Percentiles rank a stretch among this genome's conserved stretches.
Conservation (phyloP, 2,888 invertebrate genomes). For the Drosophila pseudotakahashii region DNA sequence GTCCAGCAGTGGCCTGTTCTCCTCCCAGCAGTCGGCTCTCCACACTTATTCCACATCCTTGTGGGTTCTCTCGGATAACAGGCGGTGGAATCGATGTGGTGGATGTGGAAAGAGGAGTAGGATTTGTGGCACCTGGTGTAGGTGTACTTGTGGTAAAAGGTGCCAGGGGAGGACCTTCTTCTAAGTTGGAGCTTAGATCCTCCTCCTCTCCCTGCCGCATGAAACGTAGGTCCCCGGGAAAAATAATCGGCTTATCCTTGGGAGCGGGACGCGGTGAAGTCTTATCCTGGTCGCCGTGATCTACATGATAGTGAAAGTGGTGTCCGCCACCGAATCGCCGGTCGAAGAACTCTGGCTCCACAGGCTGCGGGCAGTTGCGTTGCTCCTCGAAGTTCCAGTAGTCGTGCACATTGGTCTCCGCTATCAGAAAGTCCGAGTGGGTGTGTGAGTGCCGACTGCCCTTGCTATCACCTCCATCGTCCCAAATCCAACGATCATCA, state of each 20-base stretch:
- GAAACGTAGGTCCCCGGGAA: conserved; percentile 74
- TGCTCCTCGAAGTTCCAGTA: conserved; percentile 79
- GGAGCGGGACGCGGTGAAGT: conserved; percentile 34
- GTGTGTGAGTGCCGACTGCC: not conserved
- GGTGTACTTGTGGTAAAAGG: conserved; percentile 19
- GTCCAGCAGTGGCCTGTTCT: conserved; percentile 84
- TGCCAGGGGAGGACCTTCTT: conserved; percentile 24
- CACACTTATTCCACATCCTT: conserved; percentile 80
- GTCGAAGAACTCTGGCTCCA: conserved; percentile 67
- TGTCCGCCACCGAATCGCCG: conserved; percentile 29
- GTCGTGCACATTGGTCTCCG: conserved; percentile 71
- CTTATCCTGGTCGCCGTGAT: conserved; percentile 37
- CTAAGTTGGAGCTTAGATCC: not conserved
- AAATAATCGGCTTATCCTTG: conserved; percentile 62
- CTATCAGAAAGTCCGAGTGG: conserved; percentile 23
- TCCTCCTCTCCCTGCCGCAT: conserved; percentile 28
- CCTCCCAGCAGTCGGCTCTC: conserved; percentile 85
- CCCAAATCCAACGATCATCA: conserved; percentile 81
- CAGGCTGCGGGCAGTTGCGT: conserved; percentile 80
- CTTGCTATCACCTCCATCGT: conserved; percentile 20
- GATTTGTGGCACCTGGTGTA: not conserved
- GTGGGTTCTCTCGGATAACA: conserved; percentile 46
- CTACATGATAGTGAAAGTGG: conserved; percentile 55
- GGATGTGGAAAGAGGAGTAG: not conserved
- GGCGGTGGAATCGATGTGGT: not conserved